A percentile compares a stretch with the other conserved stretches of the same genome.
phyloP scores from a whole-genome alignment of 2,797 vertebrate genomes.

The Sebastes wilsoni region DNA sequence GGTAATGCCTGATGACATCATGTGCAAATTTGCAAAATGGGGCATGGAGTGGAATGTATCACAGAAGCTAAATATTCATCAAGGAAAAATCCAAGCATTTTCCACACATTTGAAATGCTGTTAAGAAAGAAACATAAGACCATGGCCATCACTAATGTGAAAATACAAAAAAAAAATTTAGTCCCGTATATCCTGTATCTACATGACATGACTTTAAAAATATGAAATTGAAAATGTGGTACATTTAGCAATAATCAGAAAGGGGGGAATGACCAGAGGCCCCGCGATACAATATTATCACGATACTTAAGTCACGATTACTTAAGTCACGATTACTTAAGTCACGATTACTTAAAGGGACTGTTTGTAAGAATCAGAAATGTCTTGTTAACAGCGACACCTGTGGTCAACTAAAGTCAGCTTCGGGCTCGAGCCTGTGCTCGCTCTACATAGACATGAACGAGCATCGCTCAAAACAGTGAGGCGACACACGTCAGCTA shows the following conservation, averaged over 20 bases:
- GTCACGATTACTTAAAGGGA: too few relatives aligned
- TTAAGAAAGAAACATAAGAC: background rate
- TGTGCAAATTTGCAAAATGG: background rate
- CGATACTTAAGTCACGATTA: too few relatives aligned
- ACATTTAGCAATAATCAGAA: background rate
- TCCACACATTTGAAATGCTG: background rate
- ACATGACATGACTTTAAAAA: background rate
- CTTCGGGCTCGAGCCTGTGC: too few relatives aligned
- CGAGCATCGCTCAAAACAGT: too few relatives aligned
- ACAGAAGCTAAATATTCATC: background rate
- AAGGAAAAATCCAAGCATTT: background rate
- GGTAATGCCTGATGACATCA: background rate
- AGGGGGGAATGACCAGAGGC: too few relatives aligned
- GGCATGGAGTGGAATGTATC: background rate
- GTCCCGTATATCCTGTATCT: background rate
- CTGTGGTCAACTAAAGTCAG: too few relatives aligned
- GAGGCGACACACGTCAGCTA: too few relatives aligned
- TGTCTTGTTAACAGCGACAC: too few relatives aligned
- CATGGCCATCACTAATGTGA: background rate
- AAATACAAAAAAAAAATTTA: background rate
- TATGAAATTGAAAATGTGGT: background rate
- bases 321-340: too few relatives aligned
- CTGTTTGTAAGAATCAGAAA: too few relatives aligned
- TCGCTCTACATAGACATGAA: too few relatives aligned
- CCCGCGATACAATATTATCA: too few relatives aligned